Percentiles rank a stretch among this genome's conserved stretches.
phyloP scores from a whole-genome alignment of 2,797 vertebrate genomes.

The Cichlasoma orientale region DNA sequence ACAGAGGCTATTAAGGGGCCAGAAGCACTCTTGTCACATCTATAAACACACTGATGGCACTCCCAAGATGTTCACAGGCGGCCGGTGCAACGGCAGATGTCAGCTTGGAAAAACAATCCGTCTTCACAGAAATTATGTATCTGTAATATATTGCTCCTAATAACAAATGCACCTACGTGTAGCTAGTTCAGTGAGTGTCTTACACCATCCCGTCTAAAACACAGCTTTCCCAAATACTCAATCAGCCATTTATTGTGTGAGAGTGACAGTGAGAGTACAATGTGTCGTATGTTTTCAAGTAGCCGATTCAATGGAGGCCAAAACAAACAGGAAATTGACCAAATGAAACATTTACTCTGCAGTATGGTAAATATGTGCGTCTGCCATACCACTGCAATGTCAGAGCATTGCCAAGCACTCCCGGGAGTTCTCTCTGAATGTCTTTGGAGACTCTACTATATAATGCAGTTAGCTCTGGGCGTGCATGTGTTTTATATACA shows the following conservation, averaged over 20 bases:
- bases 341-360: background rate
- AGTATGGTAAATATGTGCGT: constrained; percentile 3
- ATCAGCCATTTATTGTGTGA: background rate
- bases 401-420: background rate
- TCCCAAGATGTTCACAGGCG: constrained; percentile 39
- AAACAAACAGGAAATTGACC: background rate
- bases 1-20: constrained; percentile 55
- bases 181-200: background rate
- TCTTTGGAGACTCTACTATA: background rate
- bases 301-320: background rate
- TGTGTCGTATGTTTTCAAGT: background rate
- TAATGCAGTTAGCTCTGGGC: background rate
- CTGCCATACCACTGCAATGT: background rate
- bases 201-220: background rate
- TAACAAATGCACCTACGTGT: constrained; percentile 2
- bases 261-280: background rate
- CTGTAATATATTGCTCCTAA: constrained; percentile 16
- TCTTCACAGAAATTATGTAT: constrained; percentile 45
- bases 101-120: constrained; percentile 22
- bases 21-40: constrained; percentile 46
- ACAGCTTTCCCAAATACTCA: background rate
- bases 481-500: background rate
- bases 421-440: background rate
- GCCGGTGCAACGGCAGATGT: background rate
- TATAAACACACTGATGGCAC: constrained; percentile 54